A percentile compares a stretch with the other conserved stretches of the same genome.
Conservation (phyloP, 2,113 vertebrate species). For the Oncorhynchus kisutch region DNA sequence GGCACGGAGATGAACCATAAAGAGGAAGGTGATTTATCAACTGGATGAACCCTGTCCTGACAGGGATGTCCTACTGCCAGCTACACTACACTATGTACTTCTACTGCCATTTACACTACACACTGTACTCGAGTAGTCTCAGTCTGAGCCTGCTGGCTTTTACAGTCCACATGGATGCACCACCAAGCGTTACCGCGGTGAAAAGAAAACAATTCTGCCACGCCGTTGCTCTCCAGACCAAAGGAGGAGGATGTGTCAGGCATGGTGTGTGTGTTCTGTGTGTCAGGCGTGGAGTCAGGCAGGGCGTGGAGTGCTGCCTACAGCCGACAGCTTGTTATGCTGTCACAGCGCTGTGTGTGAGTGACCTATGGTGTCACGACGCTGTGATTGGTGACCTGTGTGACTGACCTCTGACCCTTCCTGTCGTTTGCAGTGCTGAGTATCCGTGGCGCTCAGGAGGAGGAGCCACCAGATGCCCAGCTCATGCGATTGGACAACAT, state of each 20-base stretch:
- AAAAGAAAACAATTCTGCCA: not conserved
- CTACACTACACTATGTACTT: too few relatives aligned
- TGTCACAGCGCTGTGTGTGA: slow-evolving; percentile 18
- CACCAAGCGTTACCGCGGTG: not conserved
- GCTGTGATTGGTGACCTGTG: slow-evolving; percentile 21
- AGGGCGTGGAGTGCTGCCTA: not conserved
- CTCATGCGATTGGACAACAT: slow-evolving; percentile 98
- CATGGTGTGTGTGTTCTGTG: too few relatives aligned
- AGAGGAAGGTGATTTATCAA: slow-evolving; percentile 23
- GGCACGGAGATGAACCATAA: slow-evolving; percentile 21
- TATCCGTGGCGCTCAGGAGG: slow-evolving; percentile 95
- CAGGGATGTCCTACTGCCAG: not conserved
- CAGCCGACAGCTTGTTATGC: slow-evolving; percentile 42
- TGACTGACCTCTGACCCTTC: slow-evolving; percentile 41
- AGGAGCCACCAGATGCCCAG: slow-evolving; percentile 94
- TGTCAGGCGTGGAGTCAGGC: too few relatives aligned
- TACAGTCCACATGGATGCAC: slow-evolving; percentile 8
- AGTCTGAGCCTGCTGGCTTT: not conserved
- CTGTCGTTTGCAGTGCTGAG: slow-evolving; percentile 84
- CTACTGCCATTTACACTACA: not conserved
- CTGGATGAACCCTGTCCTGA: not conserved
- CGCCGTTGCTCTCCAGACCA: not conserved
- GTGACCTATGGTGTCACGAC: too few relatives aligned
- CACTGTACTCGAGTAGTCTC: not conserved
- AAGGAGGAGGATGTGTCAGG: too few relatives aligned